Evolutionary conservation across 2,113 vertebrate genomes (phyloP), one percentile per base, ranked within the genome.

Genomic region (Rhinopomastus cyanomelas): DNA sequence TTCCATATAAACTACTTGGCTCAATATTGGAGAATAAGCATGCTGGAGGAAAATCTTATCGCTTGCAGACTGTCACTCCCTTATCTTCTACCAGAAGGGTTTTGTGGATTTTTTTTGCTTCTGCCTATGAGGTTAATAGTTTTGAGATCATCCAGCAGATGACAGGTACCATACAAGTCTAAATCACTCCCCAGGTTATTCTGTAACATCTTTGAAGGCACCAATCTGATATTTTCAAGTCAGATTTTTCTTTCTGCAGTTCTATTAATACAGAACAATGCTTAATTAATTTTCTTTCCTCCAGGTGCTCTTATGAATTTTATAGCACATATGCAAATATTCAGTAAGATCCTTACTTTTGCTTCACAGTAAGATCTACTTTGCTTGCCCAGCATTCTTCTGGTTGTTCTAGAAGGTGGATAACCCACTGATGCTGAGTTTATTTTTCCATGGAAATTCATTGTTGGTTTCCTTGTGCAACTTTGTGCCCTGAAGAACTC

Each of bases 21-120:
- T 67, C 94, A 87, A 89, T 88, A 91, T 66, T 94, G 91, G 62
- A 92, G 92, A 78, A 90, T 62, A 89, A 87, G 52, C 71, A 89
- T 16, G 4, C 64, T 77, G 57, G 60, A 79, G 71, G 71, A 42
- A 93, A 89, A 88, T 92, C 44, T 80, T 90, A 89, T 85, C 21
- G 44, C 26, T 96, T 85, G 48, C 22, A 84, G 93, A 85, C 72
- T 46, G 49, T 68, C 84, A 80, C 23, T 60, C 22, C 30, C 34
- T 3, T 72, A 39, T 61, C 51, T 73, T 87, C 34, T 85, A 59
- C 21, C 51, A 83, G 29, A 64, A 8, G 0, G 12, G 46, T 48
- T 48, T 16, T 48, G 18, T 48, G 9, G 16, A 12, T 59, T 30
- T 32, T 30, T 49, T 77, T 14, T 14, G 0, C 3, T 51, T 81